Evolutionary conservation across 1,140 invertebrate species (phyloP), one percentile per base, ranked within the genome.

Genomic region (Gonatopus flavifemur): DNA sequence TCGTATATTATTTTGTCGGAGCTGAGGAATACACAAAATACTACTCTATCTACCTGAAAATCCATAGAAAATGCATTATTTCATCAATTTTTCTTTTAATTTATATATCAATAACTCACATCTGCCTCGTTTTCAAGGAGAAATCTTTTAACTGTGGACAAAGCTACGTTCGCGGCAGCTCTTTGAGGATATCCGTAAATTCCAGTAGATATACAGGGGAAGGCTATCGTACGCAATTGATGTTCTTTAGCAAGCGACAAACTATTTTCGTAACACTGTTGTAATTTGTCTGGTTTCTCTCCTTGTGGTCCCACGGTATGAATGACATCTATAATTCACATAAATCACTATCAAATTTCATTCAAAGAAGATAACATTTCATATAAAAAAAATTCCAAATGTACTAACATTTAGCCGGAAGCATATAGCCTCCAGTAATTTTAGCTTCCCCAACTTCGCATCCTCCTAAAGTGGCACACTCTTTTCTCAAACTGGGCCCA

Each of bases 131-230:
- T 81, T 12, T 81, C 65, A 66, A 88, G 81, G 16, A 93, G 74
- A 74, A 84, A 88, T 41, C 83, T 78, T 49, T 88, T 79, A 0
- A 89, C 83, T 13, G 84, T 84, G 10, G 73, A 69, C 10, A 90
- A 59, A 33, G 89, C 90, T 13, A 93, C 84, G 64, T 87, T 80
- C 5, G 88, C 86, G 0, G 91, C 91, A 28, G 83, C 68, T 55
- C 83, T 80, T 76, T 87, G 86, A 1, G 91, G 91, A 77, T 92
- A 94, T 3, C 88, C 89, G 79, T 92, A 93, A 49, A 93, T 82
- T 10, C 91, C 91, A 40, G 91, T 93, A 0, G 89, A 90, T 63
- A 94, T 91, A 56, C 90, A 93, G 15, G 91, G 90, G 71, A 94
- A 92, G 28, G 90, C 88, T 20, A 94, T 83, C 5, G 86, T 81